These are phyloP conservation scores for Monochamus alternatus DNA, from an alignment of 2,888 invertebrate species.

Conservation along the genomic window DNA sequence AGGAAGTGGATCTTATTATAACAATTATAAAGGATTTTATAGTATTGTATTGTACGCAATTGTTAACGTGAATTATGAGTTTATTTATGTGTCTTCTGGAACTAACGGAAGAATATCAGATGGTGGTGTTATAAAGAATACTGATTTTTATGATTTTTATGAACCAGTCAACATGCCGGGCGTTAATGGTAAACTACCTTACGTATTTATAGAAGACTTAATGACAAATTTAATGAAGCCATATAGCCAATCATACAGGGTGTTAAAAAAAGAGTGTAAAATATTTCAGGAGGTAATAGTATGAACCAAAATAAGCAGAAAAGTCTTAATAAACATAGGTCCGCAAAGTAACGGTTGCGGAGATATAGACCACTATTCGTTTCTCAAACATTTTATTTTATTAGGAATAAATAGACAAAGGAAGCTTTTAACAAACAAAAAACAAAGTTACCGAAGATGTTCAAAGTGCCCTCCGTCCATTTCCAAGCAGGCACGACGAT, in stretches of 20 bases:
- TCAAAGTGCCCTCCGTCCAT: too few species aligned
- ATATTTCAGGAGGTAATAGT: too few species aligned
- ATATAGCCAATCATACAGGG: constrained; percentile 4
- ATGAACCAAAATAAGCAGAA: too few species aligned
- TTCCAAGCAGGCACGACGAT: too few species aligned
- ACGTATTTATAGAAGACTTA: background rate
- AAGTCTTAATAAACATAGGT: too few species aligned
- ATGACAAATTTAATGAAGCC: constrained; percentile 7
- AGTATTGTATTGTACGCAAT: constrained; percentile 5
- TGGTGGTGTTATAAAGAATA: constrained; percentile 10
- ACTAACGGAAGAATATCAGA: constrained; percentile 12
- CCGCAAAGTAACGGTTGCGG: too few species aligned
- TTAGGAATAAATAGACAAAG: too few species aligned
- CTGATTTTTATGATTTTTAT: background rate
- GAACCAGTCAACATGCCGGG: constrained; percentile 4
- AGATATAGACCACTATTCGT: too few species aligned
- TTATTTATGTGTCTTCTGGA: constrained; percentile 8
- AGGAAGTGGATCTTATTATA: constrained; percentile 7
- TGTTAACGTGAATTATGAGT: constrained; percentile 4
- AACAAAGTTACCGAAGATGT: too few species aligned
- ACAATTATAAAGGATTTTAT: constrained; percentile 9
- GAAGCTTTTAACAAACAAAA: too few species aligned
- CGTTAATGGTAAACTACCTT: constrained; percentile 4
- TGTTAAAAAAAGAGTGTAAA: too few species aligned
- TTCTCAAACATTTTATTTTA: too few species aligned